Evolutionary conservation across 2,113 vertebrate genomes (phyloP).

Genomic region (Pachycephala philippinensis): DNA sequence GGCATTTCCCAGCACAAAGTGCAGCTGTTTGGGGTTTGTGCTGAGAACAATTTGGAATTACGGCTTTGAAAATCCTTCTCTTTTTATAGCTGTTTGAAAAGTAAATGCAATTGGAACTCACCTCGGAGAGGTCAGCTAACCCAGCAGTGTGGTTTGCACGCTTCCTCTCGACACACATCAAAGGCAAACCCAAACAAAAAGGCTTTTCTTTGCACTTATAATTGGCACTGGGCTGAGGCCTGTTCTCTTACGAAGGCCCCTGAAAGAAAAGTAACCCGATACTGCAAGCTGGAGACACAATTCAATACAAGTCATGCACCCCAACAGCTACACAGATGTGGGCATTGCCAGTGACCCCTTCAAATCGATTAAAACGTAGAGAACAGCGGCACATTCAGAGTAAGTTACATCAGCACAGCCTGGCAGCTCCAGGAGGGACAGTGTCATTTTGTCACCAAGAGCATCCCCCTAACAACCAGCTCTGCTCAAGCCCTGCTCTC

Average conservation of each 20-base stretch:
- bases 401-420: neutral
- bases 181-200: constrained; percentile 2
- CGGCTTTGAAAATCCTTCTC: neutral
- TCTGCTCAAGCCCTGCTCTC: neutral
- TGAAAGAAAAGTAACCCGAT: neutral
- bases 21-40: neutral
- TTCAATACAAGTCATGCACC: neutral
- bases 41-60: neutral
- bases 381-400: neutral
- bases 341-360: neutral
- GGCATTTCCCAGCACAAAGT: neutral
- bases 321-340: neutral
- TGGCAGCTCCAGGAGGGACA: neutral
- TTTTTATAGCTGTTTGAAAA: neutral
- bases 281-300: neutral
- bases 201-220: neutral
- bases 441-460: neutral
- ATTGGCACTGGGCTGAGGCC: neutral
- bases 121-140: neutral
- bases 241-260: neutral
- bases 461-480: neutral
- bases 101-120: neutral
- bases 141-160: neutral
- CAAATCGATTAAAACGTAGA: neutral
- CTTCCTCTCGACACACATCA: neutral